These are phyloP conservation scores for Ephydatia muelleri DNA, from an alignment of 37 sponge, comb jelly and placozoan genomes.

Conservation along the genomic window DNA sequence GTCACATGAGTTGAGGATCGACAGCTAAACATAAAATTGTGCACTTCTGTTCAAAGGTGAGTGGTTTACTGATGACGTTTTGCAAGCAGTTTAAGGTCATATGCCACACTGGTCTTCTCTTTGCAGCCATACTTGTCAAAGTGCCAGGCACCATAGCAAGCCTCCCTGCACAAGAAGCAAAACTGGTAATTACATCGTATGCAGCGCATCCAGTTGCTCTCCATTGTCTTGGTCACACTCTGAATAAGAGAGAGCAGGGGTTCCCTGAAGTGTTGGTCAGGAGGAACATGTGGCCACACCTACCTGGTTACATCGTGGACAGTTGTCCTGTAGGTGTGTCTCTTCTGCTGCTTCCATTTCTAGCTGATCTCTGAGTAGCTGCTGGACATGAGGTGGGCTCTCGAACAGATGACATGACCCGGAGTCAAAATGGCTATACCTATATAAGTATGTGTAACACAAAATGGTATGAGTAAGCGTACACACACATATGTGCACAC, in stretches of 20 bases:
- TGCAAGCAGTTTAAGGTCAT: slow-evolving; percentile 3
- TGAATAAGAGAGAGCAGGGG: neutral
- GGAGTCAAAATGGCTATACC: slow-evolving; percentile 58
- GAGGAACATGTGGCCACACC: neutral
- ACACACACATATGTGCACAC: neutral
- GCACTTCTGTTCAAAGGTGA: no score
- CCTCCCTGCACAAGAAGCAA: slow-evolving; percentile 58
- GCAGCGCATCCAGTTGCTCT: slow-evolving; percentile 65
- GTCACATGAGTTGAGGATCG: no score
- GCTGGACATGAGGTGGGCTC: slow-evolving; percentile 56
- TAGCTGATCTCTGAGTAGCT: neutral
- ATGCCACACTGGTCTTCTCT: slow-evolving; percentile 16
- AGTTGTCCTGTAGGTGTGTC: slow-evolving; percentile 17
- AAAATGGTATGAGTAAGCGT: neutral
- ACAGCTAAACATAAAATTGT: no score
- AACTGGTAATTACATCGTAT: slow-evolving; percentile 45
- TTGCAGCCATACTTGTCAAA: slow-evolving; percentile 73
- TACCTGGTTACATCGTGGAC: slow-evolving; percentile 69
- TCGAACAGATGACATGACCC: slow-evolving; percentile 8
- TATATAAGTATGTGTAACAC: slow-evolving; percentile 8
- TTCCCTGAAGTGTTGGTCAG: no score
- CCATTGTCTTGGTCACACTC: slow-evolving; percentile 28
- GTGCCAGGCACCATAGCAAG: slow-evolving; percentile 75
- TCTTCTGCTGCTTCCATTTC: slow-evolving; percentile 16
- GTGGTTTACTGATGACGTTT: neutral